Base-by-base conservation (phyloP, 1,140 invertebrate genomes). In the Diploscapter pachys region DNA sequence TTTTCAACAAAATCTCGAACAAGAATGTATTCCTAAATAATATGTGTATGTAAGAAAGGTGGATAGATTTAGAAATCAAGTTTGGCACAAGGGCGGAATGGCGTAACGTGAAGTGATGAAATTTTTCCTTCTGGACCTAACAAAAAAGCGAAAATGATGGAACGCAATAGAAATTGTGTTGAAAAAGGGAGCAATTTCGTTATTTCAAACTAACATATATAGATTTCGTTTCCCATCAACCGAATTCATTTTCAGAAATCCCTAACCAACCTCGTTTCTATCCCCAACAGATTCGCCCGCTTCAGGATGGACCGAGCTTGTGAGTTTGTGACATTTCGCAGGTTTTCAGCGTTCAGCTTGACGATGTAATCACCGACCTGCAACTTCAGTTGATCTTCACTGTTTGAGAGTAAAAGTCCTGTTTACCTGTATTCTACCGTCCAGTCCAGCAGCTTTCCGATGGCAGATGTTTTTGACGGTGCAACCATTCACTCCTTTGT, bases 401-500 rank as follows among this genome's bases (percentile, higher is more conserved):
- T 0, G 5, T 57, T 65, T 13, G 71, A 0, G 31, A 31, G 31
- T 31, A 31, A 31, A 31, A 61, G 48, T 8, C 50, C 5, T 13
- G 31, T 88, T 88, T 9, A 87, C 85, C 57, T 86, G 85, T 51
- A 91, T 86, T 13, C 89, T 85, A 3, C 89, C 89, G 85, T 91
- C 90, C 77, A 86, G 86, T 9, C 82, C 86, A 13, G 91, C 84
- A 11, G 90, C 88, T 63, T 90, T 89, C 71, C 85, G 86, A 62
- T 85, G 81, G 31, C 86, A 84, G 8, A 91, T 84, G 53, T 87
- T 87, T 63, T 88, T 89, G 8, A 92, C 89, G 6, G 90, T 80
- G 78, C 90, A 89, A 4, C 91, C 91, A 86, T 91, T 91, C 5
- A 89, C 82, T 11, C 90, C 90, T 77, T 89, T 89, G 70, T 90